phyloP scores from a whole-genome alignment of 1,140 invertebrate species.

The Tetranychus urticae region DNA sequence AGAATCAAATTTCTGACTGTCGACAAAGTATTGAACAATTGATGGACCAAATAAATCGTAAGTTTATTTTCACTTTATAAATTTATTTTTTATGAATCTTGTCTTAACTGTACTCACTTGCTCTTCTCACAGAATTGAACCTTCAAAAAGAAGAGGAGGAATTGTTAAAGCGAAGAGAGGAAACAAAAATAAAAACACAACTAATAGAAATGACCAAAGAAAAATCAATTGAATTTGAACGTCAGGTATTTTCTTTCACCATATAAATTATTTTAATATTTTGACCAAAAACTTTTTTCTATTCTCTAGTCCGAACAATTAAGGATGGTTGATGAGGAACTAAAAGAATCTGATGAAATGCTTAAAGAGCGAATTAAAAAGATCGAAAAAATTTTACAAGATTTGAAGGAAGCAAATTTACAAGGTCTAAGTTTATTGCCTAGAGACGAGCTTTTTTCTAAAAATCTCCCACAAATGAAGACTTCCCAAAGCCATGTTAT shows the following conservation, averaged over 20 bases:
- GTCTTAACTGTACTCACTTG: no score
- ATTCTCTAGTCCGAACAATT: not conserved
- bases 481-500: no score
- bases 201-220: not conserved
- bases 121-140: not conserved
- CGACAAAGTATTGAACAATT: slow-evolving; percentile 45
- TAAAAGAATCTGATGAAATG: not conserved
- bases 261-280: not conserved
- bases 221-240: not conserved
- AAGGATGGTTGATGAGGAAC: not conserved
- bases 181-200: not conserved
- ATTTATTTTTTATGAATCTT: not conserved
- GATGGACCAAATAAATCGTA: slow-evolving; percentile 16
- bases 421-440: not conserved
- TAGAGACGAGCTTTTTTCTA: not conserved
- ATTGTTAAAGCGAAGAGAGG: not conserved
- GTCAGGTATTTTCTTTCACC: not conserved
- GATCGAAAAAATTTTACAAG: not conserved
- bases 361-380: not conserved
- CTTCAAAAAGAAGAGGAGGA: not conserved
- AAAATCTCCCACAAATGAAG: not conserved
- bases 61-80: slow-evolving; percentile 1
- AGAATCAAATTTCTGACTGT: slow-evolving; percentile 60
- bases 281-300: not conserved
- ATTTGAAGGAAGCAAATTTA: not conserved